phyloP scores from a whole-genome alignment of 1,140 invertebrate species.

The Leptinotarsa undecemlineata region DNA sequence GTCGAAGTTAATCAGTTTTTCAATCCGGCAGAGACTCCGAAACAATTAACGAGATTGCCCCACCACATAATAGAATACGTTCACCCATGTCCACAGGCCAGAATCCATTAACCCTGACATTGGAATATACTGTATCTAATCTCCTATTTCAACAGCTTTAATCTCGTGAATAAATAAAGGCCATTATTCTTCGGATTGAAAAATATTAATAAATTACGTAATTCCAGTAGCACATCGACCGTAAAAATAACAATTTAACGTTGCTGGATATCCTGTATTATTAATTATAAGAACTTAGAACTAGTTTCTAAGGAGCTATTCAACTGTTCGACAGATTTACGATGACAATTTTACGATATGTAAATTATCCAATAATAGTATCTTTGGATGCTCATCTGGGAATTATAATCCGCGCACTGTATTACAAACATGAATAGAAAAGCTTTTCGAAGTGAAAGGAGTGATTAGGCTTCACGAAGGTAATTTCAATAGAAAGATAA shows the following conservation, averaged over 20 bases:
- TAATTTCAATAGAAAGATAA: too few species aligned
- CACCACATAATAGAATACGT: too few species aligned
- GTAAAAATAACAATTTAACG: slow-evolving; percentile 6
- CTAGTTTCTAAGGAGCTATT: slow-evolving; percentile 2
- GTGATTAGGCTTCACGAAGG: too few species aligned
- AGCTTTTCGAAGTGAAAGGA: too few species aligned
- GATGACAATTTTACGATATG: slow-evolving; percentile 3
- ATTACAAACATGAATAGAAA: not conserved
- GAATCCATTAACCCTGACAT: too few species aligned
- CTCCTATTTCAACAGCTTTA: not conserved
- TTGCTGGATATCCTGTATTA: slow-evolving; percentile 1
- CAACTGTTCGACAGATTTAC: slow-evolving; percentile 2
- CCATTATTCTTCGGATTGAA: slow-evolving; percentile 2
- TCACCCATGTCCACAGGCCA: too few species aligned
- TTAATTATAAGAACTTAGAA: slow-evolving; percentile 6
- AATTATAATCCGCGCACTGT: not conserved
- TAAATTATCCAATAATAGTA: not conserved
- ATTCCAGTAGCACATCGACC: slow-evolving; percentile 7
- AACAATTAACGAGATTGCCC: too few species aligned
- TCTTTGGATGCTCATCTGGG: not conserved
- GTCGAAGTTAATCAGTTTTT: too few species aligned
- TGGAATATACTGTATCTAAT: not conserved
- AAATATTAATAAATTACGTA: slow-evolving; percentile 9
- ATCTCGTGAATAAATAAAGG: slow-evolving; percentile 6
- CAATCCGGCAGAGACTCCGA: too few species aligned